Base-by-base conservation (phyloP, 2,797 vertebrate genomes). In the Aplochiton taeniatus region DNA sequence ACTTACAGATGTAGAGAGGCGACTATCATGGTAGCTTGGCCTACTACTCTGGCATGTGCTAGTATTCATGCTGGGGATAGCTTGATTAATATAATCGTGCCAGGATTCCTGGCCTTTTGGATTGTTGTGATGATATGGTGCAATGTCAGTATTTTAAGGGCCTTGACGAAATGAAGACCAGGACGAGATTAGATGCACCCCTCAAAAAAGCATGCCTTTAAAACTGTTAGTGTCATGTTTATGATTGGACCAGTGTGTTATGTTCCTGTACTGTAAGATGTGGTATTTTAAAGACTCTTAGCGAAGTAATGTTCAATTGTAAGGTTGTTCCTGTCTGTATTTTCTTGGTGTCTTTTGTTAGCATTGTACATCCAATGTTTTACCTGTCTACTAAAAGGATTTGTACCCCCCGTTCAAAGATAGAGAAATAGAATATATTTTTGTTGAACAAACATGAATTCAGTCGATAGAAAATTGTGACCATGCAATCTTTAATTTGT, bases 1-100 rank as follows among this genome's bases (percentile, higher is more conserved):
- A 79, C 44, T 0, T 79, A 81, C 76, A 65, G 73, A 3, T 74
- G 41, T 61, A 73, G 78, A 74, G 79, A 83, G 75, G 3, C 68
- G 0, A 45, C 71, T 8, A 73, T 52, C 0, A 13, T 11, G 2
- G 0, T 1, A 0, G 76, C 79, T 13, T 86, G 85, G 85, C 4
- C 79, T 3, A 0, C 47, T 0, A 65, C 74, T 0, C 0, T 77
- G n/a, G 8, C 51, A 0, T 0, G 0, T 1, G 61, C 70, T 31
- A 31, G 31, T 31, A 6, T 31, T 31, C 31, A 31, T 3, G 3
- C 31, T 31, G 2, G 31, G 31, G 31, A 31, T 31, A 31, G 31
- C 31, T 6, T 31, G 31, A 31, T 31, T 31, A 6, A 31, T 3
- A 6, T 31, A 31, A 31, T 6, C 6, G 14, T 57, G 20, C 41